phyloP scores from a whole-genome alignment of 2,797 vertebrate genomes.

The Capromys pilorides region DNA sequence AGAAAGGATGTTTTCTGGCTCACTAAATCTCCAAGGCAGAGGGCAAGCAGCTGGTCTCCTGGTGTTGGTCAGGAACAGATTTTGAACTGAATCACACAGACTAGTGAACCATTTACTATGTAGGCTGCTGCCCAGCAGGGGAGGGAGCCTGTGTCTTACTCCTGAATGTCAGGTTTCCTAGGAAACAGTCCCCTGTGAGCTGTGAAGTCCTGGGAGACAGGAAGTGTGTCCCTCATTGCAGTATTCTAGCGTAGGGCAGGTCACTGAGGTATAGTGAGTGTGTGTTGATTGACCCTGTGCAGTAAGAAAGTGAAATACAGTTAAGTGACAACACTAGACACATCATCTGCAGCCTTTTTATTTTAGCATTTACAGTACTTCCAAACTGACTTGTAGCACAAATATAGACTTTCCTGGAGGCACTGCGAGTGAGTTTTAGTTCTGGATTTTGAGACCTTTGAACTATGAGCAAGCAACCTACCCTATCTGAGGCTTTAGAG shows the following conservation, averaged over 20 bases:
- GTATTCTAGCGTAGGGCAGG: background rate
- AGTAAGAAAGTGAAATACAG: slow-evolving; percentile 31
- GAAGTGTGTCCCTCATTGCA: slow-evolving; percentile 44
- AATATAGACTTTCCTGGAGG: slow-evolving; percentile 3
- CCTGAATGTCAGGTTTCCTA: slow-evolving; percentile 71
- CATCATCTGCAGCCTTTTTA: slow-evolving; percentile 13
- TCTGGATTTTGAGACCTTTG: slow-evolving; percentile 37
- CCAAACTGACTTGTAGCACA: slow-evolving; percentile 34
- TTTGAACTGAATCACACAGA: slow-evolving; percentile 40
- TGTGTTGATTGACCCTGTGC: background rate
- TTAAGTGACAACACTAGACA: background rate
- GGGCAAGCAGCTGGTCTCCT: background rate
- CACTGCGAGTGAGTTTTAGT: background rate
- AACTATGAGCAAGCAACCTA: background rate
- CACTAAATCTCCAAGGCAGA: background rate
- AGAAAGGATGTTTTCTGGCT: background rate
- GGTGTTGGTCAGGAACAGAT: slow-evolving; percentile 25
- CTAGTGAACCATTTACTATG: slow-evolving; percentile 23
- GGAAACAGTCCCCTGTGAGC: slow-evolving; percentile 65
- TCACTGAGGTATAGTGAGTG: background rate
- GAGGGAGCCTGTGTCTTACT: slow-evolving; percentile 55
- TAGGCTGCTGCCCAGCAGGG: background rate
- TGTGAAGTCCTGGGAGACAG: slow-evolving; percentile 43
- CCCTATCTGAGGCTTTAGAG: background rate
- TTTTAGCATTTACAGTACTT: slow-evolving; percentile 53